Evolutionary conservation across 2,113 vertebrate genomes (phyloP).

Genomic region (Tamias sibiricus): DNA sequence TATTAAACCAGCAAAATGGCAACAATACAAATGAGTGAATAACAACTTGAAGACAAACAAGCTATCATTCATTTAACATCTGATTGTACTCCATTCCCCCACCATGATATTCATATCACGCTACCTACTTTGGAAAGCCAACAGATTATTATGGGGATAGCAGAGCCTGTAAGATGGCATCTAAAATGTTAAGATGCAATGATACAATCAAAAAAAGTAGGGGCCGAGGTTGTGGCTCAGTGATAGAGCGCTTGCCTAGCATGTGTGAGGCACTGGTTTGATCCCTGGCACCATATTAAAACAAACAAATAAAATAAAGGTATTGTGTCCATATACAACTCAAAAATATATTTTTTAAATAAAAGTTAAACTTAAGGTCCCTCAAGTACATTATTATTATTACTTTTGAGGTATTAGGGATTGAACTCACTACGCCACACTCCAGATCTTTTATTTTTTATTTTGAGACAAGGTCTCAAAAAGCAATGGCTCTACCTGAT

Average conservation of each 20-base stretch:
- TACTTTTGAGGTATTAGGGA: not conserved
- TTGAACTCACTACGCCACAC: not conserved
- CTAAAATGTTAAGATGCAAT: constrained; percentile 51
- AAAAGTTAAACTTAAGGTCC: constrained; percentile 18
- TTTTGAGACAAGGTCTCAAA: not conserved
- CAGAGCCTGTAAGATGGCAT: not conserved
- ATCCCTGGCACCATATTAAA: too few species aligned
- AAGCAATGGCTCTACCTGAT: not conserved
- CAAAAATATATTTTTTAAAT: too few species aligned
- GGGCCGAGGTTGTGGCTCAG: too few species aligned
- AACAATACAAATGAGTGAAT: constrained; percentile 35
- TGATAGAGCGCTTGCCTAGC: too few species aligned
- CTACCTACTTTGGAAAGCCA: not conserved
- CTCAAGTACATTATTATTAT: not conserved
- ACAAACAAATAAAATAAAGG: too few species aligned
- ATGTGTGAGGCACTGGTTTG: too few species aligned
- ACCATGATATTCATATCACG: not conserved
- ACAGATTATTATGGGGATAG: not conserved
- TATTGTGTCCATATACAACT: too few species aligned
- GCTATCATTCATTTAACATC: not conserved
- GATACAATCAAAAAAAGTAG: constrained; percentile 6
- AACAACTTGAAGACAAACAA: constrained; percentile 9
- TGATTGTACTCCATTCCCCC: not conserved
- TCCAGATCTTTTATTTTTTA: not conserved
- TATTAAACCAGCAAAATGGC: not conserved